Evolutionary conservation across 2,888 invertebrate species (phyloP), one percentile per base, ranked within the genome.

Genomic region (Brachyptera putata): DNA sequence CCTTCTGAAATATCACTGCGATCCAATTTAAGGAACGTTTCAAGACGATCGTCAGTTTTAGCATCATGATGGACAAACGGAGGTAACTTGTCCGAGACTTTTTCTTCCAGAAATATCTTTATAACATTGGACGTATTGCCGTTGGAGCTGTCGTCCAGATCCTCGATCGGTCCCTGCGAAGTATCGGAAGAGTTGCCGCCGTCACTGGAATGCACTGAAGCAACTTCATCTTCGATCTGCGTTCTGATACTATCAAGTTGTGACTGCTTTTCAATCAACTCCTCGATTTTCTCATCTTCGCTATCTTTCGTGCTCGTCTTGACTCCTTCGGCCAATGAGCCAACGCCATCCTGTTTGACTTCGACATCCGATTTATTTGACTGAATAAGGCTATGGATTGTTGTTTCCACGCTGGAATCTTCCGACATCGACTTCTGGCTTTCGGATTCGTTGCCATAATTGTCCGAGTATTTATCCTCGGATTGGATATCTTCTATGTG

Each of bases 381-480:
- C 16, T 36, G 39, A 11, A 53, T 49, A 4, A 41, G 53, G 18
- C 59, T 59, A 24, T 59, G 59, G 30, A 59, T 59, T 1, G 65
- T 61, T 16, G 65, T 65, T 48, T 62, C 63, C 14, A 63, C 56
- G 46, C 63, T 65, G 18, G 64, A 59, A 13, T 57, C 64, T 41
- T 65, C 62, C 24, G 64, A 65, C 18, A 61, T 21, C 16, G 65
- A 64, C 39, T 64, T 64, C 25, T 53, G 50, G 48, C 62, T 65
- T n/a, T 39, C 53, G 11, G 37, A 26, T 57, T 43, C 21, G 3
- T 30, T 5, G 11, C 7, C 30, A n/a, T n/a, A n/a, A n/a, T n/a
- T n/a, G 11, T 30, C 43, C 3, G 53, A 53, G 7, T 21, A 3
- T 34, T 36, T 53, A 18, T 36, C 36, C 14, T 53, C 53, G 13